Conservation (phyloP, 2,113 vertebrate species). For the Austrofundulus limnaeus region DNA sequence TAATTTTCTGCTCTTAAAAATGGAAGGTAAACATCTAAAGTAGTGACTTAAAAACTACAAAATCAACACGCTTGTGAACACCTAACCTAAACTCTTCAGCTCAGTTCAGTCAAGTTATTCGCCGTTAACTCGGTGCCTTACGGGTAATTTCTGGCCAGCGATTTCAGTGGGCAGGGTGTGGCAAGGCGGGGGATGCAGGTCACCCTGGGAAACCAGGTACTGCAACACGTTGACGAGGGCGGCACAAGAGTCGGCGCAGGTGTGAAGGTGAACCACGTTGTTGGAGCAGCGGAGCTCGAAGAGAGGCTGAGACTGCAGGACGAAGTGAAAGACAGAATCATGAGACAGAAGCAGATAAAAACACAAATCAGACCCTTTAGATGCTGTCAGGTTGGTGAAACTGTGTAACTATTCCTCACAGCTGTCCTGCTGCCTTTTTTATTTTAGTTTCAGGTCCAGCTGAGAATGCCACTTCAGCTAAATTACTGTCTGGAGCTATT, state of each 20-base stretch:
- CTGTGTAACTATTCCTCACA: no score
- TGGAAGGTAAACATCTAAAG: not conserved
- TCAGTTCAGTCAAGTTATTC: not conserved
- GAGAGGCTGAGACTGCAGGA: constrained; percentile 84
- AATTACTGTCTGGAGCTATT: constrained; percentile 21
- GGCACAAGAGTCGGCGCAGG: constrained; percentile 90
- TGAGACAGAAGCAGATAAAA: not conserved
- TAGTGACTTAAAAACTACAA: not conserved
- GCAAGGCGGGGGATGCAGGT: constrained; percentile 85
- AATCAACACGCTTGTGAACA: not conserved
- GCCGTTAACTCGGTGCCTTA: constrained; percentile 31
- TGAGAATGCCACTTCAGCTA: constrained; percentile 5
- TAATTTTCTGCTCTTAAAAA: not conserved
- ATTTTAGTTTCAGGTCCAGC: constrained; percentile 21
- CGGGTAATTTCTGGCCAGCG: constrained; percentile 89
- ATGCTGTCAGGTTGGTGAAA: no score
- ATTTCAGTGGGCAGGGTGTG: constrained; percentile 88
- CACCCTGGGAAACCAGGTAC: constrained; percentile 85
- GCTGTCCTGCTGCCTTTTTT: constrained; percentile 3
- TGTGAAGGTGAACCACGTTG: constrained; percentile 88
- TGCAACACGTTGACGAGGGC: constrained; percentile 87
- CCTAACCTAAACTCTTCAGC: not conserved
- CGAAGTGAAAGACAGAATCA: not conserved
- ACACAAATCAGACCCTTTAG: no score
- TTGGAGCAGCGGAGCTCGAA: constrained; percentile 94